Evolutionary conservation across 2,113 vertebrate species (phyloP), one percentile per base, ranked within the genome.

Genomic region (Ellobius talpinus): DNA sequence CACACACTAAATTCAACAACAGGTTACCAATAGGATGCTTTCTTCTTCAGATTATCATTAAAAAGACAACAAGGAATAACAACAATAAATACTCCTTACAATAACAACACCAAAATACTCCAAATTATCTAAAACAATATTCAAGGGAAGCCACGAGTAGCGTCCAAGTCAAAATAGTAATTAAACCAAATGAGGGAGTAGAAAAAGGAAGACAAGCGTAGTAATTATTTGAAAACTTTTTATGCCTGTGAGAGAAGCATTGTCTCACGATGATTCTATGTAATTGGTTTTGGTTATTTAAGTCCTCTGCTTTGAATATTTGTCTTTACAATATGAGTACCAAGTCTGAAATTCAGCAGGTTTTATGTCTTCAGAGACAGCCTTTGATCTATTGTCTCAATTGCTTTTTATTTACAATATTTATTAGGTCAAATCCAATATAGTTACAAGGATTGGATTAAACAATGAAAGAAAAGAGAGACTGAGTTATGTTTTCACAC

Each of bases 121-220:
- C 55, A 74, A 77, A 74, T 16, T 47, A 72, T 88, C 58, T 73
- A 87, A 17, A 92, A 85, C 0, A 50, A 33, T 58, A 73, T 63
- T 78, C 24, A 72, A 70, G 52, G 4, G 66, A 42, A 91, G 81
- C 24, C 42, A 3, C 45, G 12, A 95, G 55, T 21, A 95, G 7
- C 24, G 70, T 63, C 86, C 33, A 82, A 96, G 50, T 86, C 63
- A 84, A 91, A 92, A 84, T 14, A 11, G 39, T 90, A 58, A 47
- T 81, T 82, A 8, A 21, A 10, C 52, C 77, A 93, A 55, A 21
- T 92, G n/a, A 79, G 52, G 42, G 31, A n/a, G 4, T 47, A 73
- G 55, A 91, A 72, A n/a, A 19, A n/a, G 4, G 50, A 90, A 39
- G 29, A 24, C 42, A n/a, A 91, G 24, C 3, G 70, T 77, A 52